Evolutionary conservation across 2,797 vertebrate species (phyloP).

Genomic region (Phylloscopus collybita): DNA sequence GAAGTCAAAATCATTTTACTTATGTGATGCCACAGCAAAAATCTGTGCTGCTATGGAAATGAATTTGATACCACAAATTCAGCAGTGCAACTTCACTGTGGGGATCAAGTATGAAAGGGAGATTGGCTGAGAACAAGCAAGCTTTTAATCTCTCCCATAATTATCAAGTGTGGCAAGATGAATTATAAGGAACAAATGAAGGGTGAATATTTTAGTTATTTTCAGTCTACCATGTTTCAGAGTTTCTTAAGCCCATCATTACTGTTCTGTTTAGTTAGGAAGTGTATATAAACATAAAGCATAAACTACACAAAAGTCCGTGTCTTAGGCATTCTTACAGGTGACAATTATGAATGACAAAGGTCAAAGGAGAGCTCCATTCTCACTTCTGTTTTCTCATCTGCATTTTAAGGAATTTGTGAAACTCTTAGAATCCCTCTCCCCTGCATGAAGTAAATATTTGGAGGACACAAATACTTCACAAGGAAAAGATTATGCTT

Average conservation of each 20-base stretch:
- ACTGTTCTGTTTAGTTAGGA: not conserved
- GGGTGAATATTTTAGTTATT: conserved; percentile 47
- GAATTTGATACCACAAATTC: conserved; percentile 36
- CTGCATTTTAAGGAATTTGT: not conserved
- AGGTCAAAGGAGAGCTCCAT: not conserved
- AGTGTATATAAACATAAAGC: not conserved
- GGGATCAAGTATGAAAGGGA: conserved; percentile 36
- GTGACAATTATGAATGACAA: not conserved
- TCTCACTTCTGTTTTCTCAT: not conserved
- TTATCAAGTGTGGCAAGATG: conserved; percentile 8
- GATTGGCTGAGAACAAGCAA: conserved; percentile 34
- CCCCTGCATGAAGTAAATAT: not conserved
- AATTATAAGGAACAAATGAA: conserved; percentile 52
- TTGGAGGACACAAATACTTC: not conserved
- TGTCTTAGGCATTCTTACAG: not conserved
- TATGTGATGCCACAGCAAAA: conserved; percentile 5
- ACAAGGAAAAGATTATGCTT: not conserved
- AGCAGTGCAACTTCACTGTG: not conserved
- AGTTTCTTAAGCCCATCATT: not conserved
- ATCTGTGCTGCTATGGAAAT: conserved; percentile 32
- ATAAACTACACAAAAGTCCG: not conserved
- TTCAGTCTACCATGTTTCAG: not conserved
- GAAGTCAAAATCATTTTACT: conserved; percentile 39
- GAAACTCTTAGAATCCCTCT: not conserved
- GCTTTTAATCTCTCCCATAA: conserved; percentile 51